These are phyloP conservation scores for Bombus cullumanus DNA, from an alignment of 1,140 invertebrate genomes.

Conservation along the genomic window DNA sequence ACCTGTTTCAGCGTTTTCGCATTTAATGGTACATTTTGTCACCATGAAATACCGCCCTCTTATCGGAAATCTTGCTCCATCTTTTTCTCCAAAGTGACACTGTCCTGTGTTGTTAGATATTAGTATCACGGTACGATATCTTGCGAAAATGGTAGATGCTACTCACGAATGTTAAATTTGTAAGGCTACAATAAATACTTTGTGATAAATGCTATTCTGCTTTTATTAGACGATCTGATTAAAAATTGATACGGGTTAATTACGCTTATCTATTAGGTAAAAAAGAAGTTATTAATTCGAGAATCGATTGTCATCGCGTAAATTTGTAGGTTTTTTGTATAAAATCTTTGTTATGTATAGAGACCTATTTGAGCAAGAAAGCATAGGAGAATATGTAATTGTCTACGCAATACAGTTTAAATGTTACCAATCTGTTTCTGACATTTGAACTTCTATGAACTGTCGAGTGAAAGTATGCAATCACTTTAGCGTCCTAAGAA, in stretches of 20 bases:
- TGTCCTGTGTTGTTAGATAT: not conserved
- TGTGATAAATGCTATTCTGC: not conserved
- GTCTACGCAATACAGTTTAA: constrained; percentile 43
- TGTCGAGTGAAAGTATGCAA: constrained; percentile 55
- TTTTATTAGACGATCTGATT: not conserved
- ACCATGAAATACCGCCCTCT: not conserved
- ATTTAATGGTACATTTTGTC: constrained; percentile 35
- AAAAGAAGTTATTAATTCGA: not conserved
- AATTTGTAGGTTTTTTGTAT: not conserved
- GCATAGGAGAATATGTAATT: constrained; percentile 14
- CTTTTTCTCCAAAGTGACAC: not conserved
- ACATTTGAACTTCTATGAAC: constrained; percentile 62
- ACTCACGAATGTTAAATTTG: not conserved
- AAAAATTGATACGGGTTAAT: not conserved
- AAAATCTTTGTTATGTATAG: not conserved
- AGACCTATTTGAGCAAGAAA: constrained; percentile 34
- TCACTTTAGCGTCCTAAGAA: constrained; percentile 26
- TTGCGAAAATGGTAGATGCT: not conserved
- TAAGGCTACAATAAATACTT: no score
- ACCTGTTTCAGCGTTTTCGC: constrained; percentile 19
- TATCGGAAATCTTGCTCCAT: constrained; percentile 10
- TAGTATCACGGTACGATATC: not conserved
- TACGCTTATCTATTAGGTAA: not conserved
- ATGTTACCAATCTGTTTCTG: constrained; percentile 56
- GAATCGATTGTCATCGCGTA: not conserved